Base-by-base conservation (phyloP, 1,140 invertebrate genomes). In the Zaprionus nigranus region DNA sequence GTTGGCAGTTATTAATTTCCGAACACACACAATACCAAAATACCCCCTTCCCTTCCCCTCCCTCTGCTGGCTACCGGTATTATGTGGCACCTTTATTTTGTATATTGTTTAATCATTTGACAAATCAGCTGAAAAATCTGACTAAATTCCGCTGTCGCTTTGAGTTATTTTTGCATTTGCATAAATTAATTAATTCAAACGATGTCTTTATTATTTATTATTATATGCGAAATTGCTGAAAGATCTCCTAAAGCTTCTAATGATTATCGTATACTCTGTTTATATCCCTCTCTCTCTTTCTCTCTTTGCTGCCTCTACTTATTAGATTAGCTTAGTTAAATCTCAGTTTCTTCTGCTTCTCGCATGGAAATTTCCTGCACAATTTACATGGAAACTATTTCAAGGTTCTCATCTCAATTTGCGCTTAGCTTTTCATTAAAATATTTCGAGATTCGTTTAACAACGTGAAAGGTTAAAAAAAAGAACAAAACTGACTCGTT, bases 131-230 rank as follows among this genome's bases (percentile, higher is more conserved):
- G 56, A 53, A 57, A 56, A 73, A 61, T 51, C 36, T 66, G 36
- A 49, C 59, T 65, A 62, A 82, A 80, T 77, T 79, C 68, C 36
- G 54, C 73, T 87, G 80, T 87, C 83, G 83, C 83, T 74, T 72
- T 74, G 69, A 82, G 80, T 78, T 72, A 79, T 46, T 69, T 69
- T 68, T 59, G 51, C 68, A 87, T 87, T 87, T 82, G 83, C 83
- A 87, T 87, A 83, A 86, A 87, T 87, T 88, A 73, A 64, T 62
- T 88, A 76, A 64, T 62, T 72, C 20, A 57, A 60, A 20, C 59
- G 49, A 83, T 73, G 67, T 63, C 82, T 86, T 79, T 74, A 86
- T 86, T 66, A 78, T 58, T 36, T 64, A 61, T 26, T 43, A 66
- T 57, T 61, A 70, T 24, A 46, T 36, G 36, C 40, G 62, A 53